Percentiles rank a stretch among this genome's conserved stretches.
These are phyloP conservation scores for Phyllostomus discolor DNA, from an alignment of 2,113 vertebrate genomes.

Conservation along the genomic window DNA sequence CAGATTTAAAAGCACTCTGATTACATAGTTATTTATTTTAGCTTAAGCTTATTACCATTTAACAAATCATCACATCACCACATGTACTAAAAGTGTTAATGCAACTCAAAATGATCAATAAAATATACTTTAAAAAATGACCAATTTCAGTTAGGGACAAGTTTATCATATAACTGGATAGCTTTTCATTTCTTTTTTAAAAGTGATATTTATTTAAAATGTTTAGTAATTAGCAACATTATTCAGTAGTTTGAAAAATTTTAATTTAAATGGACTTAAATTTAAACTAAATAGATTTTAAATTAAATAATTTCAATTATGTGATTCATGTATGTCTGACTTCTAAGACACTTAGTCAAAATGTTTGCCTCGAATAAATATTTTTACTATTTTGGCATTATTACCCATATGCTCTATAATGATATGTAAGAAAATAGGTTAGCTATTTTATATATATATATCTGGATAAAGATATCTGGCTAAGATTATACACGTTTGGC, in stretches of 20 bases:
- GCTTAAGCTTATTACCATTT: background rate
- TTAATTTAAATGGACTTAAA: conserved; percentile 7
- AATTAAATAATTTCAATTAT: conserved; percentile 1
- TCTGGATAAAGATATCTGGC: background rate
- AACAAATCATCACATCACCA: background rate
- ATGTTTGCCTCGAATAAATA: conserved; percentile 9
- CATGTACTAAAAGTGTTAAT: background rate
- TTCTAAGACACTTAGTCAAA: conserved; percentile 45
- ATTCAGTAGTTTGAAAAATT: background rate
- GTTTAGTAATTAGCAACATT: conserved; percentile 38
- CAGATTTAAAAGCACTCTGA: conserved; percentile 18
- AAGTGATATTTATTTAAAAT: background rate
- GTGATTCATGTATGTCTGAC: conserved; percentile 9
- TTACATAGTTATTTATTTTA: conserved; percentile 23
- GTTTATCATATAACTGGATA: background rate
- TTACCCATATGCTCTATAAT: conserved; percentile 8
- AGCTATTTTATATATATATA: background rate
- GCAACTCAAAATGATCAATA: background rate
- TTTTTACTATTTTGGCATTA: conserved; percentile 39
- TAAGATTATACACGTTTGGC: conserved; percentile 30
- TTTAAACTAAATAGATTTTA: background rate
- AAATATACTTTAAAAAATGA: background rate
- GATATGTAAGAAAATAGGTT: conserved; percentile 55
- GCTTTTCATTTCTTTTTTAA: background rate
- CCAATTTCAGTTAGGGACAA: background rate